Base-by-base conservation (phyloP, 2,797 vertebrate genomes). In the Microctenopoma stevenorrisi region DNA sequence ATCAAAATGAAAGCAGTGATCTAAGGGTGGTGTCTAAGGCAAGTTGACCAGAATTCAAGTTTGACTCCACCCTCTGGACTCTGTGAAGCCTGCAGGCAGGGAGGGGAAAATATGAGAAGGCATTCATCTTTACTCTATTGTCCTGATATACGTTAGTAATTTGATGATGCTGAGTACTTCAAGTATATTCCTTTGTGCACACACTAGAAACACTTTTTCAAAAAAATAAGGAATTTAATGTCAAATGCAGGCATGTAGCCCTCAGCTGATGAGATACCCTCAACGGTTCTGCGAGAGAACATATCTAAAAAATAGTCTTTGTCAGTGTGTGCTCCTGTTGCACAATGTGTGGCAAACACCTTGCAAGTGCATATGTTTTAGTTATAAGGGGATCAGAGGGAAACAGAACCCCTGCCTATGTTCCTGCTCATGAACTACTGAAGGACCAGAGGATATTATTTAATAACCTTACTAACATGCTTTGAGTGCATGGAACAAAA, bases 391-490 rank as follows among this genome's bases (percentile, higher is more conserved):
- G 48, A 67, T 81, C 47, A 75, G 57, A 76, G 64, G 26, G 40
- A 68, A 58, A 65, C 55, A 18, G 52, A 56, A 51, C 22, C 56
- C 64, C 74, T 64, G 30, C 52, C 22, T 57, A 52, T 63, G 64
- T 61, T 60, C 62, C 38, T 84, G 51, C 64, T 72, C 62, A 72
- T 56, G 30, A 46, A 52, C 51, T 30, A 22, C 12, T 22, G 38
- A 18, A 59, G 10, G 50, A 77, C 78, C 64, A 76, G 54, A 10
- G 73, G 60, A 58, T 84, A 56, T 67, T 71, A 73, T 76, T 81
- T 53, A 86, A 70, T 81, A 82, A 74, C 65, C 61, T 53, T 51
- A 70, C 53, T 67, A 66, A 64, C 52, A 50, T 22, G 11, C 42
- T 26, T 68, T 3, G 30, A 55, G 35, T 16, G 25, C 30, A 43